Evolutionary conservation across 2,797 vertebrate species (phyloP).

Genomic region (Sparus aurata): DNA sequence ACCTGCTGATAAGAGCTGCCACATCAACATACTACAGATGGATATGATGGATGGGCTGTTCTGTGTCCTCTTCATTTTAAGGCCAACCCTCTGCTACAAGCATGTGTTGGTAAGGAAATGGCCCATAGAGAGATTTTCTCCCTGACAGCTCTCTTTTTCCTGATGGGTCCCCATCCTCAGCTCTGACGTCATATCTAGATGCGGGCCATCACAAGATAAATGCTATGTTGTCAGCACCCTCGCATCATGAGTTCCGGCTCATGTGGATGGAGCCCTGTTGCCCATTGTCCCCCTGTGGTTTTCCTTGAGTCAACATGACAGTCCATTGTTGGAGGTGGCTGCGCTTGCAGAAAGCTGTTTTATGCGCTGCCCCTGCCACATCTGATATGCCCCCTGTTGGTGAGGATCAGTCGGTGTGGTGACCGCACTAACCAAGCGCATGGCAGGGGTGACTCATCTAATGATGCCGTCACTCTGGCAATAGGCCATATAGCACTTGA

Average conservation of each 20-base stretch:
- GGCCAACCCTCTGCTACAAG: background rate
- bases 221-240: background rate
- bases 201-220: slow-evolving; percentile 1
- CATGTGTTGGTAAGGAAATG: slow-evolving; percentile 20
- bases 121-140: background rate
- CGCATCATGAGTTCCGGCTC: background rate
- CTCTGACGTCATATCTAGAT: slow-evolving; percentile 12
- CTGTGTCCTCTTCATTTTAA: background rate
- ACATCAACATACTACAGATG: background rate
- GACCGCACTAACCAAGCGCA: slow-evolving; percentile 6
- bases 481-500: slow-evolving; percentile 1
- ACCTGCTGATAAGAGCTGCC: background rate
- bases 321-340: slow-evolving; percentile 28
- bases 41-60: background rate
- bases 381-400: slow-evolving; percentile 21
- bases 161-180: background rate
- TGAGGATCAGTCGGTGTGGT: slow-evolving; percentile 27
- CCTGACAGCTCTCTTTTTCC: background rate
- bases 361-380: slow-evolving; percentile 7
- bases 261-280: background rate
- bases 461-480: slow-evolving; percentile 8
- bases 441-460: slow-evolving; percentile 37
- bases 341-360: slow-evolving; percentile 25
- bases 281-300: slow-evolving; percentile 16
- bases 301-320: slow-evolving; percentile 31